Conservation (phyloP, 2,888 invertebrate species). For the Masnerella sp. region DNA sequence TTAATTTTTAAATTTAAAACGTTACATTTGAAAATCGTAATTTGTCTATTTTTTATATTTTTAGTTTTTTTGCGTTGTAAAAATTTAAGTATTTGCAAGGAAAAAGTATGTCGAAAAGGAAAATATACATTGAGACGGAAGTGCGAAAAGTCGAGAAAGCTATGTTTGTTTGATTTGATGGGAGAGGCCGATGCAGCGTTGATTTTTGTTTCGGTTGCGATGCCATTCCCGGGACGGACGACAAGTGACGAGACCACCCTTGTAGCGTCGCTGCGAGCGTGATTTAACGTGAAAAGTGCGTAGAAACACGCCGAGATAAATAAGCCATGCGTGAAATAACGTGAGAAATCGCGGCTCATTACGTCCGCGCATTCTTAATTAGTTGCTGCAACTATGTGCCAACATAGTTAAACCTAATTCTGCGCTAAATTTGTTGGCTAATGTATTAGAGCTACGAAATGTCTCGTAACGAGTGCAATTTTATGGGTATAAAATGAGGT, state of each 20-base stretch:
- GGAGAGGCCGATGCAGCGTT: constrained; percentile 49
- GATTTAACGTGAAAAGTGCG: constrained; percentile 42
- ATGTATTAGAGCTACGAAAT: too few species aligned
- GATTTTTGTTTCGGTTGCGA: constrained; percentile 48
- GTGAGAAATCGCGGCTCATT: constrained; percentile 21
- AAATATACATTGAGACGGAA: constrained; percentile 55
- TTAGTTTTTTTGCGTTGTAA: too few species aligned
- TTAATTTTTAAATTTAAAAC: too few species aligned
- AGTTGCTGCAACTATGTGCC: constrained; percentile 12
- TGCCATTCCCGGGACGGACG: constrained; percentile 35
- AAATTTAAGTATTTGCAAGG: too few species aligned
- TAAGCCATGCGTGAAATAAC: constrained; percentile 27
- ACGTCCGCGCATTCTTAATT: constrained; percentile 10
- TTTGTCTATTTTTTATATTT: too few species aligned
- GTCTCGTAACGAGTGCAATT: too few species aligned
- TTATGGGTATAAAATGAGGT: too few species aligned
- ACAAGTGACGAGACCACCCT: constrained; percentile 59
- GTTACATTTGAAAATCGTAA: too few species aligned
- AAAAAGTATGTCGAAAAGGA: too few species aligned
- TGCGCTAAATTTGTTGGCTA: not conserved
- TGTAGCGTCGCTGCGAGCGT: constrained; percentile 14
- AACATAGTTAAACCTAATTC: not conserved
- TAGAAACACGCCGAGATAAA: constrained; percentile 12
- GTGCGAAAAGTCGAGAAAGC: constrained; percentile 46
- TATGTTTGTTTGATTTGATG: constrained; percentile 58